Evolutionary conservation across 2,888 invertebrate genomes (phyloP), one percentile per base, ranked within the genome.

Genomic region (Catocala nupta): DNA sequence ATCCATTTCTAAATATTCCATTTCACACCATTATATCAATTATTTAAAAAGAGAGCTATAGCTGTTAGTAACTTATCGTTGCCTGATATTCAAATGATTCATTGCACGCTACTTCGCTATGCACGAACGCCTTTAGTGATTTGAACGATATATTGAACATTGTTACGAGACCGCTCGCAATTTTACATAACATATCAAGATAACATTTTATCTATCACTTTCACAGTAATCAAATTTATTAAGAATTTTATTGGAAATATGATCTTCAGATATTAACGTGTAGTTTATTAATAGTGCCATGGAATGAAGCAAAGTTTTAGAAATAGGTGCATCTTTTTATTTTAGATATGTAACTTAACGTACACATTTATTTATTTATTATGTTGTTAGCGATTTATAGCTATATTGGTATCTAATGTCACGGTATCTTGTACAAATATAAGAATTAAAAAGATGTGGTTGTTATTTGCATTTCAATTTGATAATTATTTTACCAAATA

Each of bases 101-200:
- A 64, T 44, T 53, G 52, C 78, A 73, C 64, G 73, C 70, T 48
- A 75, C 43, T 68, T 73, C 42, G 55, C 48, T 59, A 71, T 65
- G 71, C 71, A 76, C 77, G 73, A 78, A 65, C 57, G 65, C 66
- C 13, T 64, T 59, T 59, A 77, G 45, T 73, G 63, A 63, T 64
- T 44, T 57, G 48, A 65, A 57, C 61, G 61, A 68, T 64, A 60
- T 59, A 78, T 75, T 65, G 48, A 45, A 53, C 42, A 77, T 49
- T 74, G 58, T 74, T 75, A 75, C 64, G 59, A 64, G 72, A 77
- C 59, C 68, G 59, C 53, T 54, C 57, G 65, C 75, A 68, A 77
- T 68, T 55, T 54, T 64, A 59, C 75, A 75, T 75, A 75, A 77
- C 61, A 71, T 58, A 68, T 12, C 53, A 48, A 25, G 33, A 59